Conservation (phyloP, 1,140 invertebrate species). For the Drosophila murphyi region DNA sequence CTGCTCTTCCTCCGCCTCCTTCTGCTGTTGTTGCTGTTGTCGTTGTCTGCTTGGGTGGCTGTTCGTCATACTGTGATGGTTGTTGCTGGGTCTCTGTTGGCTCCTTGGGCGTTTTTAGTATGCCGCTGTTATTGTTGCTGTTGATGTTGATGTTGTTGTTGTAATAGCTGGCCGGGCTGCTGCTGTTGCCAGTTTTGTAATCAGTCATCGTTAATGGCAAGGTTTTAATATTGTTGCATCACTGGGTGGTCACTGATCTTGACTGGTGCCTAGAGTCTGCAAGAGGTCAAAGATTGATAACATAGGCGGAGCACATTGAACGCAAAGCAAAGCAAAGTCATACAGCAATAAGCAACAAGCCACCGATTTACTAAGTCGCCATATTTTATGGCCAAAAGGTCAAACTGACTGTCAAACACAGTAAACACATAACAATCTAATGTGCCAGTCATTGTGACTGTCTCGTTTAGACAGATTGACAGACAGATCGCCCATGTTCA, state of each 20-base stretch:
- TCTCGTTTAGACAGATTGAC: too few relatives aligned
- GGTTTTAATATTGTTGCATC: conserved; percentile 46
- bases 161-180: conserved; percentile 5
- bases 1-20: not conserved
- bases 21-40: not conserved
- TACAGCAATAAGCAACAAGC: too few relatives aligned
- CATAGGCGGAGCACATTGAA: too few relatives aligned
- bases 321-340: too few relatives aligned
- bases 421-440: too few relatives aligned
- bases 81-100: conserved; percentile 20
- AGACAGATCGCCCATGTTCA: too few relatives aligned
- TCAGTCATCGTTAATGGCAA: conserved; percentile 65
- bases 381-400: too few relatives aligned
- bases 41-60: conserved; percentile 18
- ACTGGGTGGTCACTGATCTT: conserved; percentile 44
- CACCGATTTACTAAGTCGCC: too few relatives aligned
- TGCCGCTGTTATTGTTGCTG: conserved; percentile 48
- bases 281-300: not conserved
- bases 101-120: conserved; percentile 55
- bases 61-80: conserved; percentile 43
- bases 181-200: conserved; percentile 48
- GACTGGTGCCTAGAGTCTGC: conserved; percentile 16
- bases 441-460: too few relatives aligned
- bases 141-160: conserved; percentile 24
- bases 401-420: too few relatives aligned